Conservation (phyloP, 2,888 invertebrate species). For the Beris morrisii region DNA sequence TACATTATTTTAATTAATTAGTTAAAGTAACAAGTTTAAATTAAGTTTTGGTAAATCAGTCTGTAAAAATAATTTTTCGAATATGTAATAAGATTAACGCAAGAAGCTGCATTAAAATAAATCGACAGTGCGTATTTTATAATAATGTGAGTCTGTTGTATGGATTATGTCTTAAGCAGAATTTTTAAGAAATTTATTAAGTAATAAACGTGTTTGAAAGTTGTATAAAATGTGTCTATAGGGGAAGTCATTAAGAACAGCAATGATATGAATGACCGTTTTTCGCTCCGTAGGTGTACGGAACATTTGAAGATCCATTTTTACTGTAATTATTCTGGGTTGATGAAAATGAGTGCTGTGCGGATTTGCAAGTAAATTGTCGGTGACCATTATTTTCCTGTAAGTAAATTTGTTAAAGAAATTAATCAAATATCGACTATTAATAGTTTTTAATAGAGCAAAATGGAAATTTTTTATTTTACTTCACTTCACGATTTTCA, state of each 20-base stretch:
- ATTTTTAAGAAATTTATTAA: slow-evolving; percentile 3
- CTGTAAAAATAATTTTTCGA: slow-evolving; percentile 19
- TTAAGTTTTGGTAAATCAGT: slow-evolving; percentile 25
- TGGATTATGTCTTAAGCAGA: not conserved
- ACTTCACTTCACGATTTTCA: too few relatives aligned
- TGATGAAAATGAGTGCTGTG: slow-evolving; percentile 44
- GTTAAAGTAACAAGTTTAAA: not conserved
- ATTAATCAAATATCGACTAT: too few relatives aligned
- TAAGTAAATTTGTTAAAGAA: slow-evolving; percentile 14
- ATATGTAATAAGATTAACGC: slow-evolving; percentile 12
- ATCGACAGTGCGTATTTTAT: slow-evolving; percentile 4
- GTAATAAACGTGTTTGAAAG: not conserved
- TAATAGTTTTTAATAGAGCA: too few relatives aligned
- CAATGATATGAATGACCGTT: slow-evolving; percentile 53
- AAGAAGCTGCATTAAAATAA: slow-evolving; percentile 10
- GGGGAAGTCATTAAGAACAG: slow-evolving; percentile 49
- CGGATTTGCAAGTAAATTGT: slow-evolving; percentile 54
- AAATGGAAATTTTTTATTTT: too few relatives aligned
- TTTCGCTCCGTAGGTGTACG: slow-evolving; percentile 45
- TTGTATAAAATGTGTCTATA: slow-evolving; percentile 3
- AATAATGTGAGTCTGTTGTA: not conserved
- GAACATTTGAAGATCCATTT: slow-evolving; percentile 26
- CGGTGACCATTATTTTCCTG: slow-evolving; percentile 53
- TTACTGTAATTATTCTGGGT: slow-evolving; percentile 36
- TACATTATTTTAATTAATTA: not conserved